Percentiles rank a stretch among this genome's conserved stretches.
phyloP scores from a whole-genome alignment of 2,888 invertebrate genomes.

The Diarsia rubi region DNA sequence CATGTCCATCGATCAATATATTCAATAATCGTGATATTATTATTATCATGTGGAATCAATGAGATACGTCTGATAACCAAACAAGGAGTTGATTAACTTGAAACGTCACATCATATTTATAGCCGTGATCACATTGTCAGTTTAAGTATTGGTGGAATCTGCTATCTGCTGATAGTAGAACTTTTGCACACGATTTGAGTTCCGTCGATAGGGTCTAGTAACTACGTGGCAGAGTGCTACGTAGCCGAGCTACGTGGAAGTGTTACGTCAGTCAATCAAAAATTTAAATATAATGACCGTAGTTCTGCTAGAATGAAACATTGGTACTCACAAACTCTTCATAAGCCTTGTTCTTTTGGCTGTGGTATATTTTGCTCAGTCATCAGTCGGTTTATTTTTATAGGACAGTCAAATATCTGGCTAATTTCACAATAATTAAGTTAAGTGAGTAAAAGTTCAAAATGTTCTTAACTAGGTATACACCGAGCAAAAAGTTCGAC shows the following conservation, averaged over 20 bases:
- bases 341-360: not conserved
- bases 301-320: not conserved
- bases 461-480: no score
- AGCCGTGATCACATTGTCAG: conserved; percentile 16
- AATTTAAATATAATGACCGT: not conserved
- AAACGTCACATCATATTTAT: not conserved
- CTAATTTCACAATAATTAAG: not conserved
- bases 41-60: conserved; percentile 34
- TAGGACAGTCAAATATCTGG: not conserved
- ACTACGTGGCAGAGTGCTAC: not conserved
- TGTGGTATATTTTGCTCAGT: no score
- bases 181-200: conserved; percentile 41
- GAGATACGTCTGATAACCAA: conserved; percentile 18
- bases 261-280: not conserved
- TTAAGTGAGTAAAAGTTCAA: no score
- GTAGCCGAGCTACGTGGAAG: not conserved
- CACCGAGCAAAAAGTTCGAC: no score
- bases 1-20: conserved; percentile 17
- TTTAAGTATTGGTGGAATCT: not conserved
- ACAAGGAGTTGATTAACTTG: conserved; percentile 6
- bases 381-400: no score
- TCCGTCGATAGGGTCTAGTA: not conserved
- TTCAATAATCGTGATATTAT: conserved; percentile 31
- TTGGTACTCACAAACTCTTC: not conserved
- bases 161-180: conserved; percentile 28